Conservation (phyloP, 1,140 invertebrate species). For the Bombus breviceps region DNA sequence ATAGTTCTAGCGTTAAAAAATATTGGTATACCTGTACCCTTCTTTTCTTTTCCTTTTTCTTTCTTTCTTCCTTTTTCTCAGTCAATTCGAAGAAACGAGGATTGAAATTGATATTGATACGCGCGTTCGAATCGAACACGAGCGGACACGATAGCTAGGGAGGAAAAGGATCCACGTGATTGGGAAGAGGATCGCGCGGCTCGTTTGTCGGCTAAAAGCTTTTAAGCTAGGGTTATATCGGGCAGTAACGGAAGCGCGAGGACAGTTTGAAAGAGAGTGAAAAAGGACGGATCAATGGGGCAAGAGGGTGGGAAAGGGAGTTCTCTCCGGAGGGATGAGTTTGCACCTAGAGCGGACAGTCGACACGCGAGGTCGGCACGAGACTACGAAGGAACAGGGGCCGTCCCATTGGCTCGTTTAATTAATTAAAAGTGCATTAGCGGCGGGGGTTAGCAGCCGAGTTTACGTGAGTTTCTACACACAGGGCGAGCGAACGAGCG, state of each 20-base stretch:
- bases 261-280: conserved; percentile 17
- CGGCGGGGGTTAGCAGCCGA: conserved; percentile 57
- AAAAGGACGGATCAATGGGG: conserved; percentile 26
- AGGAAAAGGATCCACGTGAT: conserved; percentile 4
- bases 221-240: conserved; percentile 10
- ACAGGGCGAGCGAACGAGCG: too few relatives aligned
- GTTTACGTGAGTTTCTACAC: background rate
- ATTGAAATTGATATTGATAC: background rate
- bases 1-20: too few relatives aligned
- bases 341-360: conserved; percentile 77
- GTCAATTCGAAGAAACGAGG: background rate
- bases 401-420: conserved; percentile 79
- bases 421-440: conserved; percentile 84
- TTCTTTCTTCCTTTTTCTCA: too few relatives aligned
- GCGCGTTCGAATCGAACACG: background rate
- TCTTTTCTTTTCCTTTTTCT: too few relatives aligned
- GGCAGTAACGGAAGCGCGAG: conserved; percentile 1
- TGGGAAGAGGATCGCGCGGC: background rate
- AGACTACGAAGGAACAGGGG: conserved; percentile 57
- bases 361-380: conserved; percentile 79
- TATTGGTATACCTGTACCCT: too few relatives aligned
- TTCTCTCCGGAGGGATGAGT: conserved; percentile 73
- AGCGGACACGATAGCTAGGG: background rate
- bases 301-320: conserved; percentile 25
- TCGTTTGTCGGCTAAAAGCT: conserved; percentile 47